phyloP scores from a whole-genome alignment of 2,113 vertebrate genomes.

The Heptranchias perlo region DNA sequence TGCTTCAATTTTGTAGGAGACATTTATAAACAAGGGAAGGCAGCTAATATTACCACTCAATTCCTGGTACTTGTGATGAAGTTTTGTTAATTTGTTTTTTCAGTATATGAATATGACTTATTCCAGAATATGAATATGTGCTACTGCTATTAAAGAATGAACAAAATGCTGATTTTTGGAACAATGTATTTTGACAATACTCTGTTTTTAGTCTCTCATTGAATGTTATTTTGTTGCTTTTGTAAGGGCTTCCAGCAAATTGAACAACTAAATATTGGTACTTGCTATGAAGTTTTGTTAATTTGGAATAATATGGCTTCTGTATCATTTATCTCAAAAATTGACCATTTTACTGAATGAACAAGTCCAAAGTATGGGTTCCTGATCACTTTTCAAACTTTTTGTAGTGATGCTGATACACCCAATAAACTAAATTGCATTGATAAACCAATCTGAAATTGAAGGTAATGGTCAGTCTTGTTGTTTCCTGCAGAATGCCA shows the following conservation, averaged over 20 bases:
- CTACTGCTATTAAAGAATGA: neutral
- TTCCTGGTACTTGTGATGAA: neutral
- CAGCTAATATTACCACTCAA: neutral
- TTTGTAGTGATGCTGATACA: neutral
- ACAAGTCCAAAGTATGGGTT: neutral
- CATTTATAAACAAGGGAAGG: neutral
- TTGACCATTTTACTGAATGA: neutral
- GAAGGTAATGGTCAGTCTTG: neutral
- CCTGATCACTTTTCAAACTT: neutral
- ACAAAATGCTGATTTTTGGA: neutral
- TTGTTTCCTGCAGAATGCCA: conserved; percentile 78
- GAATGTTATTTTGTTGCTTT: neutral
- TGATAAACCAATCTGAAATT: neutral
- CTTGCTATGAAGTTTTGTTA: neutral
- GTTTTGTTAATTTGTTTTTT: neutral
- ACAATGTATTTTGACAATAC: neutral
- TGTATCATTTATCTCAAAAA: neutral
- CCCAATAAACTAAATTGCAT: too few species aligned
- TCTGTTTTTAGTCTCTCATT: neutral
- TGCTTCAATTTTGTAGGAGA: neutral
- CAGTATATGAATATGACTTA: neutral
- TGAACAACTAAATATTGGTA: neutral
- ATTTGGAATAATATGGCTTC: neutral
- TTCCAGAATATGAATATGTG: neutral
- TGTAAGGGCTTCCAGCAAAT: neutral